Evolutionary conservation across 2,113 vertebrate genomes (phyloP).

Genomic region (Tachycineta bicolor): DNA sequence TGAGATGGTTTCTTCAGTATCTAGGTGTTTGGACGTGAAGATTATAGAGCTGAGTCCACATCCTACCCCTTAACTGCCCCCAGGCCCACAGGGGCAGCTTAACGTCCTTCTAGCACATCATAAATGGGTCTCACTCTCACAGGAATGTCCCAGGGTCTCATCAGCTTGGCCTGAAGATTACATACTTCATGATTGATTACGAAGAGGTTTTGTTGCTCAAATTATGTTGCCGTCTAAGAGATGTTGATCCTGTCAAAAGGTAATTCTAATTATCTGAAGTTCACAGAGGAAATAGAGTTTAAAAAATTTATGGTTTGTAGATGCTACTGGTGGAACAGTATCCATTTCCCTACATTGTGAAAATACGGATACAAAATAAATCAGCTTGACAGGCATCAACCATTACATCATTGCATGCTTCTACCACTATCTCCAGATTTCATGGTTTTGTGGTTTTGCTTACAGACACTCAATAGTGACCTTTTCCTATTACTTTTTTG

Average conservation of each 20-base stretch:
- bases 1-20: background rate
- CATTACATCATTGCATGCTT: background rate
- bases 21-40: background rate
- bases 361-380: background rate
- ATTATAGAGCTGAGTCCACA: background rate
- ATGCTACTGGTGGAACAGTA: background rate
- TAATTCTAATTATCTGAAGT: background rate
- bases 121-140: rapidly evolving
- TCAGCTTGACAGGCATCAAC: background rate
- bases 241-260: background rate
- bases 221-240: background rate
- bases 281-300: background rate
- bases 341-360: background rate
- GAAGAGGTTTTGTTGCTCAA: background rate
- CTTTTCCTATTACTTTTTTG: background rate
- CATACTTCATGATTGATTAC: background rate
- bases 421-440: background rate
- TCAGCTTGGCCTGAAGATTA: background rate
- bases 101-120: background rate
- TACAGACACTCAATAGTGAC: background rate
- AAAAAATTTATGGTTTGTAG: background rate
- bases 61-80: background rate
- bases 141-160: background rate
- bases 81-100: background rate
- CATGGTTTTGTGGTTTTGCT: background rate